Evolutionary conservation across 2,888 invertebrate species (phyloP).

Genomic region (Phaonia tiefii): DNA sequence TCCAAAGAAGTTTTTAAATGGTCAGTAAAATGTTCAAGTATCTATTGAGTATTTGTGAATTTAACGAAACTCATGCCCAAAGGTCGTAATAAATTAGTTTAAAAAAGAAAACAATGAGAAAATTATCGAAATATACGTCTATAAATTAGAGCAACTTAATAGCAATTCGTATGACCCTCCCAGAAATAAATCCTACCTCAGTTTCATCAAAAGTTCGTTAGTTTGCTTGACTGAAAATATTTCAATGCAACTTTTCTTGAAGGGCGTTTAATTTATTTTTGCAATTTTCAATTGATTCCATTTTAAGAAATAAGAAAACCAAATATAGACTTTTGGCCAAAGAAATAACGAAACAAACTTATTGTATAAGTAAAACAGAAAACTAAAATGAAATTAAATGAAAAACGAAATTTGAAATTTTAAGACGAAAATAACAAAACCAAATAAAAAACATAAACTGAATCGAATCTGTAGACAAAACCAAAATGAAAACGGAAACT

Average conservation of each 20-base stretch:
- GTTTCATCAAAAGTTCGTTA: conserved; percentile 24
- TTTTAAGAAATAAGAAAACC: conserved; percentile 18
- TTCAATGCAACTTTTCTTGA: conserved; percentile 12
- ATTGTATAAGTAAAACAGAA: conserved; percentile 30
- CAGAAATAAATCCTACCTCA: no score
- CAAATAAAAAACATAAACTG: conserved; percentile 55
- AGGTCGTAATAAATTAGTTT: no score
- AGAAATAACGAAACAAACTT: conserved; percentile 1
- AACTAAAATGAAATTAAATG: conserved; percentile 59
- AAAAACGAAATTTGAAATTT: conserved; percentile 58
- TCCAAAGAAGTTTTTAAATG: no score
- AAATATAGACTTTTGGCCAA: conserved; percentile 46
- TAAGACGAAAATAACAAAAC: conserved; percentile 60
- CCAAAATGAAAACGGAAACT: conserved; percentile 49
- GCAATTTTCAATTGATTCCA: conserved; percentile 34
- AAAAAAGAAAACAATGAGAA: no score
- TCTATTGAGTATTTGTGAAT: no score
- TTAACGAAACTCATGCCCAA: no score
- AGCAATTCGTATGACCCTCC: no score
- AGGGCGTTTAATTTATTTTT: neutral
- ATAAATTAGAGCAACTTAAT: no score
- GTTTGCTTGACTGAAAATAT: conserved; percentile 5
- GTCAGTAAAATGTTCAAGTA: no score
- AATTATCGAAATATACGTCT: no score
- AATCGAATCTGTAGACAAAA: conserved; percentile 53